Evolutionary conservation across 2,113 vertebrate genomes (phyloP), one percentile per base, ranked within the genome.

Genomic region (Larimichthys polyactis): DNA sequence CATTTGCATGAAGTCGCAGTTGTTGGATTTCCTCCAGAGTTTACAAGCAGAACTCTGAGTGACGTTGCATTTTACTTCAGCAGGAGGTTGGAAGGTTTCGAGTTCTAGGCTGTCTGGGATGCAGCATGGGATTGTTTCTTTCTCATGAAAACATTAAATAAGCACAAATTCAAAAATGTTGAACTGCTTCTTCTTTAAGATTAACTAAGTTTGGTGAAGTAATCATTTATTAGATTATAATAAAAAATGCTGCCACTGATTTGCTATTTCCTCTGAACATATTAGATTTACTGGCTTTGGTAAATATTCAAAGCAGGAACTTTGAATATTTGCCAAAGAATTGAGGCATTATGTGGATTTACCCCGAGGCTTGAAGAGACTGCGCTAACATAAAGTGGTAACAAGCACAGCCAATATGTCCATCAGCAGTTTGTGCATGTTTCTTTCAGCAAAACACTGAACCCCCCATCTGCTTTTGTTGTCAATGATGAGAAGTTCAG

Each of bases 401-500:
- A 70, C 32, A 64, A 17, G 14, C 68, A 46, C 27, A 36, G 15
- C 43, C 54, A 63, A 32, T 29, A 63, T 69, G 77, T 48, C 40
- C 54, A 44, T 67, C 66, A 58, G 66, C 71, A 71, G 48, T 71
- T 49, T 79, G 24, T 22, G 9, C 55, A 8, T 75, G 62, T 83
- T 60, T 55, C 16, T 24, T 63, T 62, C 19, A 72, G 14, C 7
- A 36, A 32, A n/a, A 68, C 43, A 54, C 19, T 49, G 58, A 62
- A 36, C 36, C 8, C 24, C 32, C 49, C 67, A 60, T 71, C 55
- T 83, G 55, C 16, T 73, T 81, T 81, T 11, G 46, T 58, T 71
- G 76, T 78, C 65, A 57, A 5, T 17, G 32, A 71, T 22, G 63
- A 76, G 27, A 81, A 66, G 72, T 79, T 74, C n/a, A 82, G 59